Evolutionary conservation across 2,888 invertebrate species (phyloP).

Genomic region (Lissonota sp.): DNA sequence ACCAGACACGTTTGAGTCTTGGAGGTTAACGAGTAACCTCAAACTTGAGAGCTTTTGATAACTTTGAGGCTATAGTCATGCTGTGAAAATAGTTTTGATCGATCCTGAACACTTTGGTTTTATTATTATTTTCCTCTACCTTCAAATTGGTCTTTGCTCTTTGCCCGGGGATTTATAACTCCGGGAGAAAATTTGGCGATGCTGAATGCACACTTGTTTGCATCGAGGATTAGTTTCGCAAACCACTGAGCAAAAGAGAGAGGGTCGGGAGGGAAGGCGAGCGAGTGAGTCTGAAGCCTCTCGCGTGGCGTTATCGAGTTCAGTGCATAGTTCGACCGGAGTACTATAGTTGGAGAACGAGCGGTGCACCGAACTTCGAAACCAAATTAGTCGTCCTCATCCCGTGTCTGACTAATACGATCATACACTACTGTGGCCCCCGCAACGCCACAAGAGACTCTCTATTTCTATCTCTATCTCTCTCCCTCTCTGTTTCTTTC

Average conservation of each 20-base stretch:
- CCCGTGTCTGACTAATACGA: conserved; percentile 63
- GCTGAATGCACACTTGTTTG: conserved; percentile 20
- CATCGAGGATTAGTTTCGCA: conserved; percentile 8
- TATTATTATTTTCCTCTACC: background rate
- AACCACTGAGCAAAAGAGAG: background rate
- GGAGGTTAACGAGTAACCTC: background rate
- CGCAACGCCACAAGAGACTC: conserved; percentile 33
- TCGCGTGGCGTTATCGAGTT: conserved; percentile 60
- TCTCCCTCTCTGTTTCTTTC: conserved; percentile 4
- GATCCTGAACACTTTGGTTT: background rate
- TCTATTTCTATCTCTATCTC: conserved; percentile 2
- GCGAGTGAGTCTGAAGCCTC: conserved; percentile 34
- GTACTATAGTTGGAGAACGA: conserved; percentile 29
- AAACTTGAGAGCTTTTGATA: too few species aligned
- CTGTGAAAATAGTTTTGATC: background rate
- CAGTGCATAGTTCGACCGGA: conserved; percentile 54
- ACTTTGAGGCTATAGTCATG: too few species aligned
- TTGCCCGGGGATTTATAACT: conserved; percentile 41
- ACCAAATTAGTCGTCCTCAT: conserved; percentile 63
- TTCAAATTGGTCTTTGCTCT: conserved; percentile 12
- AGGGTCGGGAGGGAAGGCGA: background rate
- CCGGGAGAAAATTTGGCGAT: conserved; percentile 4
- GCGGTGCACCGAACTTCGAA: conserved; percentile 62
- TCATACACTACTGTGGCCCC: conserved; percentile 61
- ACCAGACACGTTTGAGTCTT: background rate